Conservation (phyloP, 2,888 invertebrate species). For the Noctua comes region DNA sequence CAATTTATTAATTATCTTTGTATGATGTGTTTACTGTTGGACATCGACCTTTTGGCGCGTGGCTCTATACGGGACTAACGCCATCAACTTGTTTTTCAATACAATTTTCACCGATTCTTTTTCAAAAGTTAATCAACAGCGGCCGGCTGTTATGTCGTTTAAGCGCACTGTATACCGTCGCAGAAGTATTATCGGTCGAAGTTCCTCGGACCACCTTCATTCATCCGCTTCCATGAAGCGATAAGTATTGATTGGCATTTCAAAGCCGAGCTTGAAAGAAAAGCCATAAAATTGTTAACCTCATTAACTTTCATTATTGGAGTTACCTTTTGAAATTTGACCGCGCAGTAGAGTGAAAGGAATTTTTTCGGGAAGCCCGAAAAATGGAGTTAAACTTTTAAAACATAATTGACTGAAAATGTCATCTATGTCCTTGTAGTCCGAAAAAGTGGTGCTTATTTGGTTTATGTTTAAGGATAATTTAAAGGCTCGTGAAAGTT, state of each 20-base stretch:
- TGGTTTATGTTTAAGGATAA: neutral
- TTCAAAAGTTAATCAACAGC: neutral
- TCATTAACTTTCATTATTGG: constrained; percentile 23
- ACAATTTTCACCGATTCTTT: neutral
- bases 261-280: constrained; percentile 22
- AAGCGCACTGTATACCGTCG: neutral
- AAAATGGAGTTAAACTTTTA: constrained; percentile 20
- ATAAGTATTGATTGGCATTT: constrained; percentile 19
- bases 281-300: constrained; percentile 33
- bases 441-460: neutral
- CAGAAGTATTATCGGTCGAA: neutral
- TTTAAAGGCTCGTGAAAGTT: neutral
- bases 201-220: neutral
- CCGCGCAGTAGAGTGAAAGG: constrained; percentile 4
- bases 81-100: neutral
- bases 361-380: neutral
- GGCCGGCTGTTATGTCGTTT: neutral
- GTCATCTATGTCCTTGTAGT: neutral
- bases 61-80: neutral
- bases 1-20: too few relatives aligned
- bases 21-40: neutral
- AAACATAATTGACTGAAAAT: constrained; percentile 21
- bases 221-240: neutral
- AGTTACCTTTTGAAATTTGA: constrained; percentile 48
- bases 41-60: neutral